Evolutionary conservation across 2,113 vertebrate species (phyloP).

Genomic region (Ahaetulla prasina): DNA sequence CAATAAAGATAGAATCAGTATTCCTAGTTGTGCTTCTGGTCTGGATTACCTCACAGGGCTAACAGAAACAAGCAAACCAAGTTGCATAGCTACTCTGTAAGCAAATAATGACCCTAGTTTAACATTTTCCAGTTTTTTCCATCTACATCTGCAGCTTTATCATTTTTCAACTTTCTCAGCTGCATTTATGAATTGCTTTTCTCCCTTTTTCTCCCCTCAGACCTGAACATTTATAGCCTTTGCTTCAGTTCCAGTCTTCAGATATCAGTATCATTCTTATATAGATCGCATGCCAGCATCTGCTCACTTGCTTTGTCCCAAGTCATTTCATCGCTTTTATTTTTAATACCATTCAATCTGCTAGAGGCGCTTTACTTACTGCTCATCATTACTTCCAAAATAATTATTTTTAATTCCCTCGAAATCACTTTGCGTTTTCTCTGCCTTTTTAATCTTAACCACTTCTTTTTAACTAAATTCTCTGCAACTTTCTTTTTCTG

Average conservation of each 20-base stretch:
- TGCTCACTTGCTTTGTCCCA: background rate
- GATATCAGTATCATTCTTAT: background rate
- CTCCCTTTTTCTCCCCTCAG: background rate
- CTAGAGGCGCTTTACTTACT: background rate
- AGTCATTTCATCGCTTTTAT: background rate
- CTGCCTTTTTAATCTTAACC: background rate
- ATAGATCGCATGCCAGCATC: background rate
- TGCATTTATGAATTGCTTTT: background rate
- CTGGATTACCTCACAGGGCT: background rate
- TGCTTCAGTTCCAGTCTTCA: background rate
- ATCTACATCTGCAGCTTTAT: background rate
- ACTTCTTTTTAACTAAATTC: background rate
- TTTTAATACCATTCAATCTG: background rate
- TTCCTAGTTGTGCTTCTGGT: background rate
- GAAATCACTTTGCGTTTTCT: background rate
- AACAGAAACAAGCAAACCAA: background rate
- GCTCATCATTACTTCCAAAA: background rate
- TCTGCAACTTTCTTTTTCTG: background rate
- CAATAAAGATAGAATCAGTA: background rate
- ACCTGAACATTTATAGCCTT: background rate
- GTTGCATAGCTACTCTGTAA: background rate
- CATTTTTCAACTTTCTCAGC: background rate
- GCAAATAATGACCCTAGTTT: background rate
- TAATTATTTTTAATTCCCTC: background rate
- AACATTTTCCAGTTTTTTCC: background rate